phyloP scores from a whole-genome alignment of 1,140 invertebrate genomes.

The Euwallacea fornicatus region DNA sequence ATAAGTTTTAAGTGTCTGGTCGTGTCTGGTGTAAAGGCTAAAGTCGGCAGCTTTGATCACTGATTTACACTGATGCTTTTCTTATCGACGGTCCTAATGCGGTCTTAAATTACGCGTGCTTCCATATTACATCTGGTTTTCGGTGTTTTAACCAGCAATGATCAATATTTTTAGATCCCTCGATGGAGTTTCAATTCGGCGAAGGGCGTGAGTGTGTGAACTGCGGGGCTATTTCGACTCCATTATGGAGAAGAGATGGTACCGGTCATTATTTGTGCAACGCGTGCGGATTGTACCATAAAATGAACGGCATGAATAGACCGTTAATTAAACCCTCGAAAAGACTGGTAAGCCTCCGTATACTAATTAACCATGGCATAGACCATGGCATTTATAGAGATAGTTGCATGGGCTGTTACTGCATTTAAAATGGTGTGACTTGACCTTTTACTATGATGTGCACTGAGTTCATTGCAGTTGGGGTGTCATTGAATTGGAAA shows the following conservation, averaged over 20 bases:
- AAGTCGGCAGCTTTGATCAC: constrained; percentile 21
- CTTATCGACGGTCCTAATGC: constrained; percentile 20
- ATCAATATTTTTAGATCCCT: constrained; percentile 62
- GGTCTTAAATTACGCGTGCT: constrained; percentile 19
- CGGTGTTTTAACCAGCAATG: too few species aligned
- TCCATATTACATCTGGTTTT: too few species aligned
- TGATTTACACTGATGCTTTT: constrained; percentile 32
- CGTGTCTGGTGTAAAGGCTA: constrained; percentile 7
- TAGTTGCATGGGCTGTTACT: too few species aligned
- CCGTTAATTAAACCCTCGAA: constrained; percentile 88
- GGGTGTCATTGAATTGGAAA: too few species aligned
- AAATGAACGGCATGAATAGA: constrained; percentile 93
- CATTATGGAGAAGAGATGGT: constrained; percentile 92
- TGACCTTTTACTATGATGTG: too few species aligned
- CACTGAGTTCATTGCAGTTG: too few species aligned
- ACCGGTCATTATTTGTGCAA: constrained; percentile 98
- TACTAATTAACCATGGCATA: too few species aligned
- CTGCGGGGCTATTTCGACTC: constrained; percentile 94
- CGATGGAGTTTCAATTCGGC: constrained; percentile 79
- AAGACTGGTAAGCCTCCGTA: constrained; percentile 71
- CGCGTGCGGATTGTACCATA: constrained; percentile 94
- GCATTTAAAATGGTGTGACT: too few species aligned
- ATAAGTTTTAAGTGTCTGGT: constrained; percentile 7
- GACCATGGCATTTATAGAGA: too few species aligned
- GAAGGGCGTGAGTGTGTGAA: constrained; percentile 95